phyloP scores from a whole-genome alignment of 2,888 invertebrate genomes.

The Lottia scabra region DNA sequence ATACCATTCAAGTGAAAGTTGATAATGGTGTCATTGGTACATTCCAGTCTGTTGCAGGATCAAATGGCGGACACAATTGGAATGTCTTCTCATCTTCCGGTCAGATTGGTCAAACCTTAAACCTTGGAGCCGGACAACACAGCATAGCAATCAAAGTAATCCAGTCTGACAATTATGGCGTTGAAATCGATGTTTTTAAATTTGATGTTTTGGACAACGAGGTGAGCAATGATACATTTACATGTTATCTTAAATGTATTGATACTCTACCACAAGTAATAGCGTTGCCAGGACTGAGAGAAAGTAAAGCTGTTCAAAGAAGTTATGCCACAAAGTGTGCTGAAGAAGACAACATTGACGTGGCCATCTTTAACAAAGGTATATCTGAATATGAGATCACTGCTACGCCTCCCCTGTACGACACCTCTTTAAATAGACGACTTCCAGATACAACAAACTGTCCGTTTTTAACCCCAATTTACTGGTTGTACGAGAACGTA shows the following conservation, averaged over 20 bases:
- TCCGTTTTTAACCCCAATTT: constrained; percentile 25
- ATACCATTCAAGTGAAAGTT: constrained; percentile 28
- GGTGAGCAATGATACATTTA: constrained; percentile 38
- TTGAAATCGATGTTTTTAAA: constrained; percentile 44
- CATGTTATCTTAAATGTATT: constrained; percentile 40
- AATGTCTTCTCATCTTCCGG: constrained; percentile 14
- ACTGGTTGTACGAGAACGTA: constrained; percentile 32
- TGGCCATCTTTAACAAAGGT: constrained; percentile 41
- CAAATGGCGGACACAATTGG: constrained; percentile 3
- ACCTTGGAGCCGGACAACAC: constrained; percentile 33
- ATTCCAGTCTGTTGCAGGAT: constrained; percentile 17
- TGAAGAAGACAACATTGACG: constrained; percentile 48
- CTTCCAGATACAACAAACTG: constrained; percentile 35
- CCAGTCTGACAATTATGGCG: constrained; percentile 32
- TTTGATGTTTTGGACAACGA: constrained; percentile 37
- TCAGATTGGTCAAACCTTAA: constrained; percentile 32
- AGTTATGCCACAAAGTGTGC: constrained; percentile 50
- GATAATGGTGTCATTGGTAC: constrained; percentile 27
- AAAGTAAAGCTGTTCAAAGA: constrained; percentile 30
- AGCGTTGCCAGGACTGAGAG: constrained; percentile 6
- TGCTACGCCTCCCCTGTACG: constrained; percentile 44
- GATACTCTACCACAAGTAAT: constrained; percentile 30
- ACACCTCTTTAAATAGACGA: constrained; percentile 38
- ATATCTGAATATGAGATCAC: constrained; percentile 35
- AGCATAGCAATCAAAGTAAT: constrained; percentile 29